Conservation (phyloP, 1,140 invertebrate species). For the Microplitis mediator region DNA sequence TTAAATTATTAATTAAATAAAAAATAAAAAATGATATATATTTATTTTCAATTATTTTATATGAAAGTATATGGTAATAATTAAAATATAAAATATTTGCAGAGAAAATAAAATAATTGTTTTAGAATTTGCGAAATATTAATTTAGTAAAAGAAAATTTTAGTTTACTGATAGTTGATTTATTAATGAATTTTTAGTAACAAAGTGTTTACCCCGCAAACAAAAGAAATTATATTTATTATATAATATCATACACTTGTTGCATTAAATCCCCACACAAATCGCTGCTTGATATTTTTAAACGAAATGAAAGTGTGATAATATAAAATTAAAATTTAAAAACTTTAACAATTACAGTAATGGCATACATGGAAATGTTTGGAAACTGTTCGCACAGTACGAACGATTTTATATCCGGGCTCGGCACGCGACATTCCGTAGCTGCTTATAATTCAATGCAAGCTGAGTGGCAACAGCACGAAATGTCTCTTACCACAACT, state of each 20-base stretch:
- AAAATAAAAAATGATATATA: too few relatives aligned
- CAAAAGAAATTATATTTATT: too few relatives aligned
- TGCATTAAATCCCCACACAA: not conserved
- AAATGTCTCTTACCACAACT: slow-evolving; percentile 65
- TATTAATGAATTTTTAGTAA: too few relatives aligned
- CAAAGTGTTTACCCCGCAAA: too few relatives aligned
- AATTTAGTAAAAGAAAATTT: too few relatives aligned
- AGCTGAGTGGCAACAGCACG: slow-evolving; percentile 70
- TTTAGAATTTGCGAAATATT: too few relatives aligned
- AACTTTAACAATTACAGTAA: slow-evolving; percentile 70
- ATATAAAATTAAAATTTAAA: not conserved
- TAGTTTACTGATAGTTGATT: too few relatives aligned
- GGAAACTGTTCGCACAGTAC: slow-evolving; percentile 83
- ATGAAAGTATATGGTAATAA: too few relatives aligned
- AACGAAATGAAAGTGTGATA: not conserved
- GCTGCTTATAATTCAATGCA: slow-evolving; percentile 78
- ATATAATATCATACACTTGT: not conserved
- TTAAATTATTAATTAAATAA: too few relatives aligned
- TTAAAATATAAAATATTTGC: too few relatives aligned
- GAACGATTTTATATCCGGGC: slow-evolving; percentile 71
- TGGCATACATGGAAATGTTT: slow-evolving; percentile 96
- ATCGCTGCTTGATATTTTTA: not conserved
- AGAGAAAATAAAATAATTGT: too few relatives aligned
- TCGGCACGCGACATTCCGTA: slow-evolving; percentile 75
- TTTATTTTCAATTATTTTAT: too few relatives aligned